Base-by-base conservation (phyloP, 2,113 vertebrate species). In the Rynchops niger region DNA sequence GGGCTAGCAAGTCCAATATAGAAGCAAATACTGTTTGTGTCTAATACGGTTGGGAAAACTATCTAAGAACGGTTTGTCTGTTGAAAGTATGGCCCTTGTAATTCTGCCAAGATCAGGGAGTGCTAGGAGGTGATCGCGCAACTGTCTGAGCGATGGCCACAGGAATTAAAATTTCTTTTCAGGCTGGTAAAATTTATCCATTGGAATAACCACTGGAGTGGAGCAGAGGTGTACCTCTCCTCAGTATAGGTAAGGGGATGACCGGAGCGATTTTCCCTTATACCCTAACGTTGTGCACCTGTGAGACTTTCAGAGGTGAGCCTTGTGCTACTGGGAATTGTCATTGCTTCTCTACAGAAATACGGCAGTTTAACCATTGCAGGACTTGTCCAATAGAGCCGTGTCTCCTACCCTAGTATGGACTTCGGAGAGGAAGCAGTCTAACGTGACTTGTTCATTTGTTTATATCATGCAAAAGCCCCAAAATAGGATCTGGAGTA, bases 341-440 rank as follows among this genome's bases (percentile, higher is more conserved):
- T 47, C 32, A 7, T 16, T 74, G 52, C 13, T 67, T 29, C 25
- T 40, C 19, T 50, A 12, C 26, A 90, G 56, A 74, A 79, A 56
- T 67, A n/a, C 7, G 27, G 26, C 22, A 42, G 4, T 9, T 71
- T 23, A 32, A 7, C 26, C 66, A 13, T 12, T 5, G 1, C 45
- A 50, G 52, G 20, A 5, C 11, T n/a, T 43, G 26, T 8, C 36
- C 45, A 42, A 14, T 9, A 67, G 40, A 63, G 11, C 12, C 22
- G 1, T 1, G 0, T 2, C 3, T 40, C n/a, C 65, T 59, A 9
- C 38, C 5, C 23, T 14, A 42, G 26, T 8, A 0, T 66, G 45
- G 50, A 43, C 30, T 66, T 61, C 42, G 11, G 18, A 86, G n/a
- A 70, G 11, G 34, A 72, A 73, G 52, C 12, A 40, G 47, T 20